Conservation (phyloP, 2,113 vertebrate genomes). For the Antechinus stuartii region DNA sequence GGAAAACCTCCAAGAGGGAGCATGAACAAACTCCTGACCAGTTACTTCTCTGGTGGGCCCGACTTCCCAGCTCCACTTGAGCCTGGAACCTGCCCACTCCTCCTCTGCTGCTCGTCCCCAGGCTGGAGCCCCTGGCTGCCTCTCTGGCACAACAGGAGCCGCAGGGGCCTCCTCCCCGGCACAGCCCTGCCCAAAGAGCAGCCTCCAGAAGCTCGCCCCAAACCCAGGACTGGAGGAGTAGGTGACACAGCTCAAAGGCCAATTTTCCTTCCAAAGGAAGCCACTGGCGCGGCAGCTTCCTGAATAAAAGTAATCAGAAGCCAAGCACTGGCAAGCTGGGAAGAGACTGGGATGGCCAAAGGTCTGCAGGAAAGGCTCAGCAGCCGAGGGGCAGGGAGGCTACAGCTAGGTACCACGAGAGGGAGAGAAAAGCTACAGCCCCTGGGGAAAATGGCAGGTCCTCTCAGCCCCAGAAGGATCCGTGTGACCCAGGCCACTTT, state of each 20-base stretch:
- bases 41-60: slow-evolving; percentile 23
- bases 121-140: slow-evolving; percentile 29
- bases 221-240: slow-evolving; percentile 28
- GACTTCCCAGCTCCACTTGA: slow-evolving; percentile 22
- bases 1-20: slow-evolving; percentile 14
- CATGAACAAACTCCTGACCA: slow-evolving; percentile 34
- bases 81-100: background rate
- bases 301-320: slow-evolving; percentile 69
- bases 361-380: background rate
- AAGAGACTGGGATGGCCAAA: background rate
- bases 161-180: background rate
- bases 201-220: background rate
- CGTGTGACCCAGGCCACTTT: background rate
- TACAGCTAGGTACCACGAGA: slow-evolving; percentile 57
- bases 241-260: slow-evolving; percentile 45
- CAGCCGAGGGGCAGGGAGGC: slow-evolving; percentile 9
- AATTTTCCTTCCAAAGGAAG: slow-evolving; percentile 63
- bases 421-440: slow-evolving; percentile 54
- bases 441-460: slow-evolving; percentile 54
- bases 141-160: slow-evolving; percentile 12
- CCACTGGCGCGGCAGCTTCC: slow-evolving; percentile 56
- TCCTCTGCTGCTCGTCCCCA: slow-evolving; percentile 52
- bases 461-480: background rate
- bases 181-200: slow-evolving; percentile 23
- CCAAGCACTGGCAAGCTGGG: slow-evolving; percentile 57